These are phyloP conservation scores for Phataginus tetradactyla DNA, from an alignment of 2,797 vertebrate genomes.

Conservation along the genomic window DNA sequence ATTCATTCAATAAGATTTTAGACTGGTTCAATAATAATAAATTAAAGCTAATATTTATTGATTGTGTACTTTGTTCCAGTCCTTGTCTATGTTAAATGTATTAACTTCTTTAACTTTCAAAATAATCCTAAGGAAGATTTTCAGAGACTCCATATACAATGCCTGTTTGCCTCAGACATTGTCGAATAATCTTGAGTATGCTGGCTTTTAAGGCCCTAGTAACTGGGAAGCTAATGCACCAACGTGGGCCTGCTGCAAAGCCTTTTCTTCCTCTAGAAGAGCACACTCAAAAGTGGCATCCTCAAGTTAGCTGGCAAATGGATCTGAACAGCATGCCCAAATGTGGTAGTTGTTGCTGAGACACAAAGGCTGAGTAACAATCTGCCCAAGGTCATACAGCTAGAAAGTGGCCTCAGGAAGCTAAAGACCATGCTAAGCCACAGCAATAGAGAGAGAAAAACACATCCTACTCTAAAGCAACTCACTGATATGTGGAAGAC, in stretches of 20 bases:
- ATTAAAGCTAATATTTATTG: conserved; percentile 32
- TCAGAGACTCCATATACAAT: not conserved
- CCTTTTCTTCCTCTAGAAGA: not conserved
- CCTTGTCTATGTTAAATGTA: not conserved
- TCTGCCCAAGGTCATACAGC: not conserved
- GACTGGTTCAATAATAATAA: conserved; percentile 41
- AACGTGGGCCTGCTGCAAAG: not conserved
- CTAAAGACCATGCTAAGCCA: not conserved
- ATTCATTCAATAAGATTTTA: not conserved
- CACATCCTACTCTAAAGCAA: not conserved
- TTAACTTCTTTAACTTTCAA: conserved; percentile 19
- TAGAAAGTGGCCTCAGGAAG: not conserved
- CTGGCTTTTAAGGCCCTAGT: not conserved
- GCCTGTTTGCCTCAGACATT: not conserved
- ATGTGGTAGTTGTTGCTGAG: not conserved
- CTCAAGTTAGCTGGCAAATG: not conserved
- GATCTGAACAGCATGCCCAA: not conserved
- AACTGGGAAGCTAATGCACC: not conserved
- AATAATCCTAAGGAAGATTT: not conserved
- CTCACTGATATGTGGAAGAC: not conserved
- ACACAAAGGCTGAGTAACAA: not conserved
- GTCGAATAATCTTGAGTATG: not conserved
- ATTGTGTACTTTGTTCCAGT: not conserved
- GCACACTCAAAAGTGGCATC: not conserved
- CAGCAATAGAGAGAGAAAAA: not conserved